Percentiles rank a stretch among this genome's conserved stretches.
These are phyloP conservation scores for Trachymyrmex septentrionalis DNA, from an alignment of 1,140 invertebrate species.

Conservation along the genomic window DNA sequence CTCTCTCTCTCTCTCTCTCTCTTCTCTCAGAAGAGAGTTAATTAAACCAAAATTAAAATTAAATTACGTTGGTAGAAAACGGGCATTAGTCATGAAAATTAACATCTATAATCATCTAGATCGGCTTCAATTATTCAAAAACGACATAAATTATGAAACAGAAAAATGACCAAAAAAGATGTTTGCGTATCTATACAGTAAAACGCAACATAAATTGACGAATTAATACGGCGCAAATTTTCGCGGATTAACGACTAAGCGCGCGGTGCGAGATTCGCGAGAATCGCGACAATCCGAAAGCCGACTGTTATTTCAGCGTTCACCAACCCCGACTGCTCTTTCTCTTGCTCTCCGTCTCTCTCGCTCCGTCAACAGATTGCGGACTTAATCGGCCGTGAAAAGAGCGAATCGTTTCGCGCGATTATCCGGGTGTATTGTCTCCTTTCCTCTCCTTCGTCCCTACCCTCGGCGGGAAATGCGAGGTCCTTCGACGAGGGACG, in stretches of 20 bases:
- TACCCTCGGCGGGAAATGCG: slow-evolving; percentile 23
- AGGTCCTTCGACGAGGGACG: slow-evolving; percentile 45
- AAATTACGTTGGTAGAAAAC: too few relatives aligned
- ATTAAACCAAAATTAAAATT: too few relatives aligned
- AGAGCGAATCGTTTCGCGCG: slow-evolving; percentile 84
- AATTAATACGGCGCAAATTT: slow-evolving; percentile 18
- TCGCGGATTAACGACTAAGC: slow-evolving; percentile 36
- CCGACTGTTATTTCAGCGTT: slow-evolving; percentile 67
- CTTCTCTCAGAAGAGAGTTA: too few relatives aligned
- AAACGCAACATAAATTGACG: slow-evolving; percentile 9
- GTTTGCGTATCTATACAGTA: not conserved
- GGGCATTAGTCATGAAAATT: not conserved
- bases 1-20: too few relatives aligned
- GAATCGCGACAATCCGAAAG: slow-evolving; percentile 23
- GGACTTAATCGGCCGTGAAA: slow-evolving; percentile 84
- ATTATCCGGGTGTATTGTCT: slow-evolving; percentile 81
- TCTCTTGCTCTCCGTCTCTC: slow-evolving; percentile 43
- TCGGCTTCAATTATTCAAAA: not conserved
- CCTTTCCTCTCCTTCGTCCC: slow-evolving; percentile 54
- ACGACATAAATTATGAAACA: not conserved
- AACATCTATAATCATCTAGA: not conserved
- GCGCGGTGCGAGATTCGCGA: not conserved
- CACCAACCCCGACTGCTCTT: slow-evolving; percentile 38
- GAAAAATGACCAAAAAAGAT: not conserved
- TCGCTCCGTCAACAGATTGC: slow-evolving; percentile 80